These are phyloP conservation scores for Eilema depressum DNA, from an alignment of 2,888 invertebrate genomes.

Conservation along the genomic window DNA sequence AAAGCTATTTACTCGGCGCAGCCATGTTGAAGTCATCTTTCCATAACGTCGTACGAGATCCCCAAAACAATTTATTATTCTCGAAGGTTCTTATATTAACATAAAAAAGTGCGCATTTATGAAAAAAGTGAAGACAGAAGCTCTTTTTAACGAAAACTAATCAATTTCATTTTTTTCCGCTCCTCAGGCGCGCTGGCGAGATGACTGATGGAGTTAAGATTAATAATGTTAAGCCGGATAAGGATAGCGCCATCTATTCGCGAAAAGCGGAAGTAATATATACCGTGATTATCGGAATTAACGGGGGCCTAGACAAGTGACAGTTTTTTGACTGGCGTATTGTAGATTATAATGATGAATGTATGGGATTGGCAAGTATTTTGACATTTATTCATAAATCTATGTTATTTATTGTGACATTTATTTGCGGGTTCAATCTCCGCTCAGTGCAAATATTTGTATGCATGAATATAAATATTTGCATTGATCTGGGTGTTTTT, in stretches of 20 bases:
- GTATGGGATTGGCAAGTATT: too few species aligned
- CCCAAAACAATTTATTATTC: conserved; percentile 24
- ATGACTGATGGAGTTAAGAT: conserved; percentile 25
- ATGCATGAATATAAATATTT: too few species aligned
- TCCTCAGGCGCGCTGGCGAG: not conserved
- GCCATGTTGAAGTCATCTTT: conserved; percentile 6
- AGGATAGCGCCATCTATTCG: not conserved
- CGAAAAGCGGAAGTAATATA: not conserved
- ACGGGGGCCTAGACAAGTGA: too few species aligned
- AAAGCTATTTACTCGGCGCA: not conserved
- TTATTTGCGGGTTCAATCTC: too few species aligned
- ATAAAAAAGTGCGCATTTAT: conserved; percentile 31
- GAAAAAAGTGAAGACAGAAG: conserved; percentile 18
- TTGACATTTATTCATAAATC: too few species aligned
- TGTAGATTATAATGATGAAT: too few species aligned
- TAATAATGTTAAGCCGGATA: conserved; percentile 30
- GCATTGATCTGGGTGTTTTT: too few species aligned
- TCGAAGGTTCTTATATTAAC: conserved; percentile 18
- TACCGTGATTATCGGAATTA: not conserved
- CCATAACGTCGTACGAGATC: conserved; percentile 9
- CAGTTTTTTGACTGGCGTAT: too few species aligned
- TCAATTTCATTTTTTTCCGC: conserved; percentile 32
- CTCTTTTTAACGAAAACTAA: conserved; percentile 29
- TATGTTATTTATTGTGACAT: too few species aligned
- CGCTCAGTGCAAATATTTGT: too few species aligned